Evolutionary conservation across 1,140 invertebrate genomes (phyloP).

Genomic region (Bombus impatiens): DNA sequence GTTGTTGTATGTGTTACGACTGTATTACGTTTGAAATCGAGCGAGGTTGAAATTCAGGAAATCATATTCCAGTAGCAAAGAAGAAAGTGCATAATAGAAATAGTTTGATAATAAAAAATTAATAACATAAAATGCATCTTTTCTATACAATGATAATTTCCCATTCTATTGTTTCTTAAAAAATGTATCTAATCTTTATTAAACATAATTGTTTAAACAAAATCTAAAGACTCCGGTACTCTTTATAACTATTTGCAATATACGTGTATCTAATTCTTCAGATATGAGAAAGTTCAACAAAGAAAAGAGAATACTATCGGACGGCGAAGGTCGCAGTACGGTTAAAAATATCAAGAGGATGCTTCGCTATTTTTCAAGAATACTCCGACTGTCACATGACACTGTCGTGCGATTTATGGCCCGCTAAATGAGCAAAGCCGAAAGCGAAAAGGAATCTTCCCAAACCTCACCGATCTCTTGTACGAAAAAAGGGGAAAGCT

Average conservation of each 20-base stretch:
- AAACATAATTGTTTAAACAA: too few species aligned
- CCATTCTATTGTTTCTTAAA: too few species aligned
- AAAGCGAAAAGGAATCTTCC: neutral
- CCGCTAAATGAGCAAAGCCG: neutral
- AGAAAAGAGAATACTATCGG: neutral
- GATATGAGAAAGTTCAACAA: neutral
- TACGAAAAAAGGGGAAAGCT: neutral
- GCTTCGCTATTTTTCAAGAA: neutral
- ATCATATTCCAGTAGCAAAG: too few species aligned
- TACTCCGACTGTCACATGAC: neutral
- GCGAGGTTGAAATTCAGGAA: neutral
- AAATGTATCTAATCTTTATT: too few species aligned
- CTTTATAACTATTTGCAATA: too few species aligned
- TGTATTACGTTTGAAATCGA: neutral
- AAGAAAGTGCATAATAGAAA: too few species aligned
- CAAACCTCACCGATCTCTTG: neutral
- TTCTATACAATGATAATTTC: too few species aligned
- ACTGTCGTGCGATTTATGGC: neutral
- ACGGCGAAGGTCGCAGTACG: neutral
- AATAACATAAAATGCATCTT: too few species aligned
- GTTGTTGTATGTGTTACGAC: neutral
- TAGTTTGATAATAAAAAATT: too few species aligned
- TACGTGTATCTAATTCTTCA: too few species aligned
- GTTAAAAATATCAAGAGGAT: slow-evolving; percentile 7
- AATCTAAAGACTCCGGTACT: too few species aligned